phyloP scores from a whole-genome alignment of 2,797 vertebrate species.

The Peromyscus aztecus region DNA sequence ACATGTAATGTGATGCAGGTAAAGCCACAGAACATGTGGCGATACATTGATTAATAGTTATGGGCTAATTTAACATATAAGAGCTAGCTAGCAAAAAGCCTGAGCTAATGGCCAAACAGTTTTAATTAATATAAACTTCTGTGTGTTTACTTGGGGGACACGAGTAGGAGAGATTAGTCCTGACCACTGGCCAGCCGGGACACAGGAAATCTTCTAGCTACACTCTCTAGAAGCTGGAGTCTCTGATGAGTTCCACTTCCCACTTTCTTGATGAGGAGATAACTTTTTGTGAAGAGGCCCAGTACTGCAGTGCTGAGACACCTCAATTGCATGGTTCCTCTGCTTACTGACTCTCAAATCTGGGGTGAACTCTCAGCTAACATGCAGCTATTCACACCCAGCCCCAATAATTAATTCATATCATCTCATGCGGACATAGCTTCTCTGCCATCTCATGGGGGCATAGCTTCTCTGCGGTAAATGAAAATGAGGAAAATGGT shows the following conservation, averaged over 20 bases:
- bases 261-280: conserved; percentile 53
- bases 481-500: conserved; percentile 73
- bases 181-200: too few relatives aligned
- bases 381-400: conserved; percentile 46
- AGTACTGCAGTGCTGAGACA: neutral
- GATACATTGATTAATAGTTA: too few relatives aligned
- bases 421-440: neutral
- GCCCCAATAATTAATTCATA: conserved; percentile 68
- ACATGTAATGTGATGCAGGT: too few relatives aligned
- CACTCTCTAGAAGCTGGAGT: too few relatives aligned
- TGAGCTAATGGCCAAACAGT: too few relatives aligned
- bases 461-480: conserved; percentile 71
- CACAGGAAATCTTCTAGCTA: too few relatives aligned
- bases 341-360: neutral
- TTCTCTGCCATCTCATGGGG: conserved; percentile 17
- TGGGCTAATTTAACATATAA: too few relatives aligned
- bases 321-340: neutral
- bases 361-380: neutral
- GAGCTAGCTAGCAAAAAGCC: too few relatives aligned
- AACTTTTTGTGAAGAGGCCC: neutral
- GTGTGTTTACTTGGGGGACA: too few relatives aligned
- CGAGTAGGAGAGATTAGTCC: too few relatives aligned
- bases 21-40: too few relatives aligned
- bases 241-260: neutral
- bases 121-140: too few relatives aligned